A percentile compares a stretch with the other conserved stretches of the same genome.
phyloP scores from a whole-genome alignment of 2,888 invertebrate species.

The Anagyrus pseudococci region DNA sequence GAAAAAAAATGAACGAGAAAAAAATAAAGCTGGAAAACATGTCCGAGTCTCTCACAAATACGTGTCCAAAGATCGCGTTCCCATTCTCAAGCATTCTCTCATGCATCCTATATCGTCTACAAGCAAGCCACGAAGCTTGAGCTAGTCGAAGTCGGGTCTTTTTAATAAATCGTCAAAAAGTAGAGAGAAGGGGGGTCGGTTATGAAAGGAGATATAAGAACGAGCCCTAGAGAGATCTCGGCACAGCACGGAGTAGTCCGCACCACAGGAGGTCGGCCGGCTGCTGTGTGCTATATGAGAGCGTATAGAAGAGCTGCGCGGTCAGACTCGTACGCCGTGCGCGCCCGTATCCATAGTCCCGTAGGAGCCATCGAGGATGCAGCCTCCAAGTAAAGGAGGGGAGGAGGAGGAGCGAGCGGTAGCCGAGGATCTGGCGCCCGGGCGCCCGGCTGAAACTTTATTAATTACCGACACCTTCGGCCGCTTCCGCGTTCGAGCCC shows the following conservation, averaged over 20 bases:
- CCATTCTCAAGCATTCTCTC: constrained; percentile 13
- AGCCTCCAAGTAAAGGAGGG: no score
- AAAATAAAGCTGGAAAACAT: neutral
- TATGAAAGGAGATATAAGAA: neutral
- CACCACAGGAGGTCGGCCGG: no score
- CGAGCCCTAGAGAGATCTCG: neutral
- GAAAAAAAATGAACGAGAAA: neutral
- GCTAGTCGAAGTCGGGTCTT: no score
- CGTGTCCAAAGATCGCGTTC: neutral
- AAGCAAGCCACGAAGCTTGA: neutral
- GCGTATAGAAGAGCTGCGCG: constrained; percentile 20
- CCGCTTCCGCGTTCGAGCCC: neutral
- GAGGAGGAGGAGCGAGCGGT: no score
- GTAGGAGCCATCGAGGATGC: no score
- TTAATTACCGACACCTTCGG: constrained; percentile 34
- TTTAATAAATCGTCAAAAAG: constrained; percentile 37
- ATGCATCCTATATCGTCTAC: neutral
- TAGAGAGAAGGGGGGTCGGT: constrained; percentile 11
- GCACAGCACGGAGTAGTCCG: no score
- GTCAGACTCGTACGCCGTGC: no score
- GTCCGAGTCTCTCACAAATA: neutral
- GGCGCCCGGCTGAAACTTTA: constrained; percentile 31
- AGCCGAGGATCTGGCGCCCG: no score
- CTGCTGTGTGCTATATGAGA: neutral
- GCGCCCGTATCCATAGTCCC: no score